phyloP scores from a whole-genome alignment of 2,888 invertebrate genomes.

The Teleogryllus oceanicus region DNA sequence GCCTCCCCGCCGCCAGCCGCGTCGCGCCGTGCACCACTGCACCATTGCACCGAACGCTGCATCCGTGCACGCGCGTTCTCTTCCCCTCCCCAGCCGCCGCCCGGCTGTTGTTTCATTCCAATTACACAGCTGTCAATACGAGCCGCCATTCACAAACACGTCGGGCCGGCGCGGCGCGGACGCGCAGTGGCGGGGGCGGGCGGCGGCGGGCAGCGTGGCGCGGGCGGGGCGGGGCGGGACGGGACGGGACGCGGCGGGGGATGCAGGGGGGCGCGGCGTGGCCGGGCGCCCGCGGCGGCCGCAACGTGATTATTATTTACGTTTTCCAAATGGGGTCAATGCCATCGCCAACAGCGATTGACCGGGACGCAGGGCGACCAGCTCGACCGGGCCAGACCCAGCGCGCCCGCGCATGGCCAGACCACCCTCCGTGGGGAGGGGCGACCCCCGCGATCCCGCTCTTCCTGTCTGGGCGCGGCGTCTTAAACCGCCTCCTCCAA shows the following conservation, averaged over 20 bases:
- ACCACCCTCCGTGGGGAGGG: background rate
- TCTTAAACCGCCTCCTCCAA: background rate
- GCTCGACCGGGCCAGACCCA: background rate
- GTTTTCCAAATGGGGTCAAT: conserved; percentile 18
- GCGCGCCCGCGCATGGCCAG: background rate
- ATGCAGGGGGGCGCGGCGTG: background rate
- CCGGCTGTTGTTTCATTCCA: conserved; percentile 9
- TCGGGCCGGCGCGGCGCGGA: background rate
- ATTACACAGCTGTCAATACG: background rate
- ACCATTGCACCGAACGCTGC: conserved; percentile 11
- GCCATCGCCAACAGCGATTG: conserved; percentile 18
- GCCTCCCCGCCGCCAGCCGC: background rate
- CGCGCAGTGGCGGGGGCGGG: background rate
- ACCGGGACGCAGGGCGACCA: background rate
- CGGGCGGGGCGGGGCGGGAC: background rate
- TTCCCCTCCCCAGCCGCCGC: background rate
- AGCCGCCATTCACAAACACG: conserved; percentile 18
- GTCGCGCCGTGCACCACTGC: background rate
- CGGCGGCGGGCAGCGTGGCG: background rate
- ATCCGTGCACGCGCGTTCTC: background rate
- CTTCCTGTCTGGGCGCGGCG: background rate
- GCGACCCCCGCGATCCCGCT: background rate
- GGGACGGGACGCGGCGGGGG: background rate
- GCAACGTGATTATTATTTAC: conserved; percentile 18
- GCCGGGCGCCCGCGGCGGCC: background rate